phyloP scores from a whole-genome alignment of 2,797 vertebrate genomes.

The Oryzias dopingdopingensis region DNA sequence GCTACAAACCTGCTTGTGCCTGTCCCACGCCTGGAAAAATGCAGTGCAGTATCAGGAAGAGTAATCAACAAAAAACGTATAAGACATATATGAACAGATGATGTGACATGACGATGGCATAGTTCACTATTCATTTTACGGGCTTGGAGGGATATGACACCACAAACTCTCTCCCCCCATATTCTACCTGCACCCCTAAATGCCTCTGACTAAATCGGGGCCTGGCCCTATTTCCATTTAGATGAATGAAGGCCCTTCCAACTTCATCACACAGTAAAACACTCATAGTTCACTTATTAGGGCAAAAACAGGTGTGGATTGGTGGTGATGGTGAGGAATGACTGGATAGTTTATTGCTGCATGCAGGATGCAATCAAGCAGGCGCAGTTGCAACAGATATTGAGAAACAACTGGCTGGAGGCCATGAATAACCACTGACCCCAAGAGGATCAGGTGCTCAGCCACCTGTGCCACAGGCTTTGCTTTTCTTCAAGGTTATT shows the following conservation, averaged over 20 bases:
- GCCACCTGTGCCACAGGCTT: conserved; percentile 53
- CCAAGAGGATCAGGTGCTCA: conserved; percentile 39
- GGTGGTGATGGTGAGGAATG: conserved; percentile 48
- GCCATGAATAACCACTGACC: conserved; percentile 60
- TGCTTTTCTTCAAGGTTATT: conserved; percentile 33
- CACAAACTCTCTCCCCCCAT: no score
- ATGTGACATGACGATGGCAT: no score
- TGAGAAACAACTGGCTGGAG: conserved; percentile 51
- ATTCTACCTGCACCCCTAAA: no score
- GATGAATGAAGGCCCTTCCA: conserved; percentile 14
- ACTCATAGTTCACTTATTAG: conserved; percentile 33
- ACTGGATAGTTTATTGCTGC: conserved; percentile 41
- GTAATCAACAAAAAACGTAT: no score
- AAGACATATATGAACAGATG: no score
- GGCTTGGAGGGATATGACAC: no score
- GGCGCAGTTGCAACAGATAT: conserved; percentile 26
- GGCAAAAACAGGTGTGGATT: conserved; percentile 51
- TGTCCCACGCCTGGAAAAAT: no score
- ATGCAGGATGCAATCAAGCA: conserved; percentile 20
- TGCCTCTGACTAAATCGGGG: no score
- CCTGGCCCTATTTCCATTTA: neutral
- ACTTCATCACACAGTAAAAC: conserved; percentile 40
- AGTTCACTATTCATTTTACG: no score
- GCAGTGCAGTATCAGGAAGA: no score
- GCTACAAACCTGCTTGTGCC: no score